These are phyloP conservation scores for Alviniconcha strummeri DNA, from an alignment of 2,888 invertebrate species.

Conservation along the genomic window DNA sequence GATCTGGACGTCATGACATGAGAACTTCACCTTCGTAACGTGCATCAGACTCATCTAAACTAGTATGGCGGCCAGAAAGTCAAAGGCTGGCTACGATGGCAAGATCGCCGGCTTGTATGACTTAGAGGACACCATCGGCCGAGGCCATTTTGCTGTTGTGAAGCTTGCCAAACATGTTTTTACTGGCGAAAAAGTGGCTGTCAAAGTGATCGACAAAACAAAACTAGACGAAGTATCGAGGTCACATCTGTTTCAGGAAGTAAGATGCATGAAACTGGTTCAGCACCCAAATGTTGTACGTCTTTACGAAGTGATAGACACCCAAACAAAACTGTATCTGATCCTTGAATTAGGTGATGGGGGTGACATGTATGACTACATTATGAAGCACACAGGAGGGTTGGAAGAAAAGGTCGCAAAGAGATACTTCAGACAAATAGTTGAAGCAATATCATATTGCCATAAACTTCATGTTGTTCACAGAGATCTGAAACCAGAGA, in stretches of 20 bases:
- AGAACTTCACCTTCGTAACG: neutral
- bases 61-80: slow-evolving; percentile 58
- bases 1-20: slow-evolving; percentile 22
- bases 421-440: slow-evolving; percentile 96
- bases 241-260: slow-evolving; percentile 87
- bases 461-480: slow-evolving; percentile 92
- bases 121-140: slow-evolving; percentile 96
- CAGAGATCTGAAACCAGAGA: slow-evolving; percentile 98
- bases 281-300: slow-evolving; percentile 99
- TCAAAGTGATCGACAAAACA: slow-evolving; percentile 98
- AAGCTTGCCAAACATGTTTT: slow-evolving; percentile 98
- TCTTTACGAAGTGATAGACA: slow-evolving; percentile 99
- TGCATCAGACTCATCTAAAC: slow-evolving; percentile 4
- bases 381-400: slow-evolving; percentile 93
- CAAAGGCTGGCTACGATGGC: slow-evolving; percentile 66
- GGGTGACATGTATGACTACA: slow-evolving; percentile 98
- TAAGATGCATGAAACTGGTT: slow-evolving; percentile 98
- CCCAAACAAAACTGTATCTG: slow-evolving; percentile 91
- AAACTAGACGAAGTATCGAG: slow-evolving; percentile 96
- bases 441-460: slow-evolving; percentile 97
- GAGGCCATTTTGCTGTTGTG: slow-evolving; percentile 98
- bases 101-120: slow-evolving; percentile 89
- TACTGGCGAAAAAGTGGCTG: slow-evolving; percentile 98
- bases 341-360: slow-evolving; percentile 98
- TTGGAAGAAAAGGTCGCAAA: slow-evolving; percentile 78